phyloP scores from a whole-genome alignment of 2,113 vertebrate genomes.

The Scophthalmus maximus region DNA sequence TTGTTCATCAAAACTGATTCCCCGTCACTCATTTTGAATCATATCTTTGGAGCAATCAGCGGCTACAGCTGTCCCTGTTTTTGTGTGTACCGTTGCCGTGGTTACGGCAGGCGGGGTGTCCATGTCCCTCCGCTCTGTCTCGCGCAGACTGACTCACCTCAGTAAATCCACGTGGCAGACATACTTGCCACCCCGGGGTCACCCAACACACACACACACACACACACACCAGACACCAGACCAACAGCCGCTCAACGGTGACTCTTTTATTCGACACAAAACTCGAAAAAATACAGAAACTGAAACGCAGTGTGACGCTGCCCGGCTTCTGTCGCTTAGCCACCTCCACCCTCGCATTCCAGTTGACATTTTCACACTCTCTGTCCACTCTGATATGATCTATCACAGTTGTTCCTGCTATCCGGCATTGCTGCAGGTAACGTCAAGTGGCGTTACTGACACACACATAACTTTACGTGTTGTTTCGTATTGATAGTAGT shows the following conservation, averaged over 20 bases:
- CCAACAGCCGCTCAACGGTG: too few species aligned
- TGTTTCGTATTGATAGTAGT: neutral
- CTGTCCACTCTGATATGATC: neutral
- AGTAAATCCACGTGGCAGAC: too few species aligned
- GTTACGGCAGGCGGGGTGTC: neutral
- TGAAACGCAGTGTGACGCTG: too few species aligned
- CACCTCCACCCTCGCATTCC: too few species aligned
- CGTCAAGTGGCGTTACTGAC: neutral
- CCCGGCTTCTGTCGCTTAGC: too few species aligned
- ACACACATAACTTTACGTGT: neutral
- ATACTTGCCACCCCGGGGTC: too few species aligned
- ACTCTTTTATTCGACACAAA: too few species aligned
- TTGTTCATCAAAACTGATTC: too few species aligned
- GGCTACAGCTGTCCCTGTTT: neutral
- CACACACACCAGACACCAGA: too few species aligned
- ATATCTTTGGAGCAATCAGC: neutral
- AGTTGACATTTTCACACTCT: neutral
- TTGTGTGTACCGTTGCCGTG: neutral
- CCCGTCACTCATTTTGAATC: too few species aligned
- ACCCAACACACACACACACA: too few species aligned
- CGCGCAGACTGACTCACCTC: neutral
- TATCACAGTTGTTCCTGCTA: neutral
- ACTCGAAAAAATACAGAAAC: too few species aligned
- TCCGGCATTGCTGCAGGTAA: neutral
- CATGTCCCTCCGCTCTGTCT: neutral